A percentile compares a stretch with the other conserved stretches of the same genome.
Evolutionary conservation across 53 echinoderm and acorn worm species (phyloP).

Genomic region (Paelopatides confundens): DNA sequence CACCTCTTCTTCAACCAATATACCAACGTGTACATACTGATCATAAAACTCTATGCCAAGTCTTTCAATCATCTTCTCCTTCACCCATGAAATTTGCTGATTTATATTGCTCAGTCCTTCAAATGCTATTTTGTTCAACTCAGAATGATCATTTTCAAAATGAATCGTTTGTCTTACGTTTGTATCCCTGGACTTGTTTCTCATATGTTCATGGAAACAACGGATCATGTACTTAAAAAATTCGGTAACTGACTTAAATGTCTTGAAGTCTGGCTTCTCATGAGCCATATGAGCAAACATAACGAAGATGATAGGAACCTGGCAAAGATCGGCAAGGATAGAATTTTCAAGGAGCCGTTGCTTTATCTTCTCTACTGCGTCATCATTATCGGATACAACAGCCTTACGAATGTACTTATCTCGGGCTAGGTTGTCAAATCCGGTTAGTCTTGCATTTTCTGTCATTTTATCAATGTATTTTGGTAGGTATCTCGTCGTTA

Average conservation of each 20-base stretch:
- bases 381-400: neutral
- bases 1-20: neutral
- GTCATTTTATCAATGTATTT: neutral
- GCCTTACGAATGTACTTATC: slow-evolving; percentile 6
- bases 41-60: neutral
- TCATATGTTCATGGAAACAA: neutral
- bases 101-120: neutral
- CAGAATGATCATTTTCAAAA: neutral
- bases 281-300: neutral
- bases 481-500: neutral
- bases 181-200: neutral
- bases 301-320: neutral
- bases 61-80: neutral
- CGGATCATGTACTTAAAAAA: neutral
- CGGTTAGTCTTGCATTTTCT: neutral
- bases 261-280: neutral
- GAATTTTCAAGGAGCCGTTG: neutral
- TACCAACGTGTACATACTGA: neutral
- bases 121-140: neutral
- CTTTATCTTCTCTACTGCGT: neutral
- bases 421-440: neutral
- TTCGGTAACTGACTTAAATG: neutral
- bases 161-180: neutral
- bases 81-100: neutral
- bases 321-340: neutral